Evolutionary conservation across 2,797 vertebrate species (phyloP).

Genomic region (Sebastes dallii): DNA sequence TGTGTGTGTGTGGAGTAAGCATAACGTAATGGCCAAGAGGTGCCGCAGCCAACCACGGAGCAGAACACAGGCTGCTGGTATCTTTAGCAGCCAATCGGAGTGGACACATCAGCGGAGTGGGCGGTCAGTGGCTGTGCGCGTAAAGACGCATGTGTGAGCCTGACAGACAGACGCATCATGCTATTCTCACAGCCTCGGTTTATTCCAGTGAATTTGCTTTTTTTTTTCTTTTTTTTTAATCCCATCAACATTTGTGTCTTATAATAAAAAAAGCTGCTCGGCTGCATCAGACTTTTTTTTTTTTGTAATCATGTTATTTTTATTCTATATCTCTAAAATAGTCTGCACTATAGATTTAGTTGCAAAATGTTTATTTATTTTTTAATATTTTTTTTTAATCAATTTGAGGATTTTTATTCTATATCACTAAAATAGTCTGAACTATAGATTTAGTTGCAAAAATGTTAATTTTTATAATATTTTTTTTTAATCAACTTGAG

Average conservation of each 20-base stretch:
- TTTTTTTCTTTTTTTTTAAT: neutral
- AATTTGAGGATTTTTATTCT: neutral
- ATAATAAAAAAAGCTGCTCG: neutral
- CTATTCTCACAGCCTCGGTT: slow-evolving; percentile 21
- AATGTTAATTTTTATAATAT: too few relatives aligned
- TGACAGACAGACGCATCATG: slow-evolving; percentile 52
- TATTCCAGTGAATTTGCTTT: neutral
- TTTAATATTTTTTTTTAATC: too few relatives aligned
- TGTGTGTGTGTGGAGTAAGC: slow-evolving; percentile 73
- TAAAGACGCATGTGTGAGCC: slow-evolving; percentile 60
- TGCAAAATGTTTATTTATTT: neutral
- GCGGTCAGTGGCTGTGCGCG: slow-evolving; percentile 61
- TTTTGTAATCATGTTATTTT: neutral
- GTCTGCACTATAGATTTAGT: neutral
- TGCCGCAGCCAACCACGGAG: slow-evolving; percentile 71
- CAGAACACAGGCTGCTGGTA: slow-evolving; percentile 54
- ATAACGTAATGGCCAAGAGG: slow-evolving; percentile 79
- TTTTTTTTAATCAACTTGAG: too few relatives aligned
- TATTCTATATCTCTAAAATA: neutral
- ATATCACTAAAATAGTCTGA: neutral
- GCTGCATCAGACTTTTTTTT: neutral
- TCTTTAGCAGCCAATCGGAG: slow-evolving; percentile 79
- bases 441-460: neutral
- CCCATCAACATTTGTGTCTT: neutral
- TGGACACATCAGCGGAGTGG: slow-evolving; percentile 26